Base-by-base conservation (phyloP, 1,140 invertebrate species). In the Gonatopus flavifemur region DNA sequence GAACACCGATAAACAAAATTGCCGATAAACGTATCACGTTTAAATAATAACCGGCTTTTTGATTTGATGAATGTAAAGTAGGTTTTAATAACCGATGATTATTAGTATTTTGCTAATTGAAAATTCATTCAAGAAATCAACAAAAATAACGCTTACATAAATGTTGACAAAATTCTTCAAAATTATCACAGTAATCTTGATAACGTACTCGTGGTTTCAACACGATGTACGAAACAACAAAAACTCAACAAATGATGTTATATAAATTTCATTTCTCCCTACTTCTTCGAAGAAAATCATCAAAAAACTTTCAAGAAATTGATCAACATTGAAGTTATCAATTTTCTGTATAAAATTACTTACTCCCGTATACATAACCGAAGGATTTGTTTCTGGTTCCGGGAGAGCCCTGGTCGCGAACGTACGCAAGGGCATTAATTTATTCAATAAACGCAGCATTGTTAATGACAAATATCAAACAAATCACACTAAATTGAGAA, bases 281-380 rank as follows among this genome's bases (percentile, higher is more conserved):
- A 16, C 18, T 45, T 37, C 43, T 47, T 38, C 13, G 43, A 38
- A 30, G 13, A 21, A 22, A 18, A 32, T 20, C 44, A 49, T 18
- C 33, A 30, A 24, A 20, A 35, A 18, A 30, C 50, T 36, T 9
- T 21, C n/a, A 31, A 47, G 21, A 54, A 49, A 47, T 18, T 54
- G 33, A 30, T 48, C 56, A 48, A 20, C 21, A 33, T 20, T n/a
- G 25, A 22, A 36, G 7, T 39, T 21, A 16, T 6, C 35, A 19
- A 3, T 37, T 10, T 37, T 20, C 4, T 1, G 18, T 2, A 12
- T 37, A n/a, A 15, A n/a, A 6, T 32, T 38, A 81, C 82, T 83
- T 80, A 86, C 85, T 39, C 85, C 85, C 8, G 82, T 81, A 58
- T 86, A 87, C 19, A 86, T 69, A 51, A 87, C 78, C 55, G 84